Conservation (phyloP, 2,888 invertebrate species). For the Antitype chi region DNA sequence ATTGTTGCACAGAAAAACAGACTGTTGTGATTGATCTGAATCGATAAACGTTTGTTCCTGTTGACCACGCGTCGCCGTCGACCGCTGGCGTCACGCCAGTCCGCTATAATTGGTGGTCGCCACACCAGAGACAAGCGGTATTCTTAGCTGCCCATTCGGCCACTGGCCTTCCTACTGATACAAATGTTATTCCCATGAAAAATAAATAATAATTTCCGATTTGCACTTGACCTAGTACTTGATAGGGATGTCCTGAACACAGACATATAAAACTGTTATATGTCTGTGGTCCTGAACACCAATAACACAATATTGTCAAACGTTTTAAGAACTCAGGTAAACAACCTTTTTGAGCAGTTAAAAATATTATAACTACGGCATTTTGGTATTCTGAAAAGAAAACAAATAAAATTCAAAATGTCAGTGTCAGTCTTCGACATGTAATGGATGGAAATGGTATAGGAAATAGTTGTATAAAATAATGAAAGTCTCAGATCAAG, state of each 20-base stretch:
- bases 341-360: conserved; percentile 71
- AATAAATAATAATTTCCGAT: conserved; percentile 78
- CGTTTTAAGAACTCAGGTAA: conserved; percentile 69
- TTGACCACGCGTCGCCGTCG: conserved; percentile 83
- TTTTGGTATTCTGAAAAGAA: conserved; percentile 16
- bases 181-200: conserved; percentile 78
- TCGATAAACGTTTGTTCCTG: conserved; percentile 84
- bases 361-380: conserved; percentile 32
- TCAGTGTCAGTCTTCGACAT: background rate
- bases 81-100: conserved; percentile 94
- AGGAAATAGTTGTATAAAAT: background rate
- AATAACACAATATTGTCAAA: background rate
- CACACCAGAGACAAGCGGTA: conserved; percentile 91
- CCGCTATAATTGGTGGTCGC: conserved; percentile 97
- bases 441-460: background rate
- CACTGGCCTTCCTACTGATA: conserved; percentile 86
- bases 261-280: no score
- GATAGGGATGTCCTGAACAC: conserved; percentile 66
- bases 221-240: conserved; percentile 89
- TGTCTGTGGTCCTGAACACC: conserved; percentile 64
- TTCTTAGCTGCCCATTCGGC: conserved; percentile 92
- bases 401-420: background rate
- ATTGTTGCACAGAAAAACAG: conserved; percentile 63
- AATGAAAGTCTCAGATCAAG: background rate
- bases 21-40: conserved; percentile 81